A percentile compares a stretch with the other conserved stretches of the same genome.
Conservation (phyloP, 2,888 invertebrate genomes). For the Lepidonotus clava region DNA sequence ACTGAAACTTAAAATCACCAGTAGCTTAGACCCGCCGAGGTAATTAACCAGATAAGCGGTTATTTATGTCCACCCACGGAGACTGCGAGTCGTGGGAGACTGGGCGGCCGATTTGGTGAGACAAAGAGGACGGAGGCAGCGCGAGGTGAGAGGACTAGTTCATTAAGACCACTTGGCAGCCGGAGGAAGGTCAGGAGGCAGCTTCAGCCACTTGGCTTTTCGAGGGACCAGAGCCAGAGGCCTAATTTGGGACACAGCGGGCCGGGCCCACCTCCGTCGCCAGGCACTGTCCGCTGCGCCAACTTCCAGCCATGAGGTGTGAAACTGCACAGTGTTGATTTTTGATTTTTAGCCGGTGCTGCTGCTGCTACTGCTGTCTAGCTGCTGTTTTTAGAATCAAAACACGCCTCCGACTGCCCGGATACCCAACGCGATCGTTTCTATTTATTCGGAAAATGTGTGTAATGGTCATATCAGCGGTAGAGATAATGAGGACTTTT, state of each 20-base stretch:
- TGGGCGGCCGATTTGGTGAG: background rate
- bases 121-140: background rate
- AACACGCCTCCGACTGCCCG: background rate
- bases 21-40: background rate
- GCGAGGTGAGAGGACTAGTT: background rate
- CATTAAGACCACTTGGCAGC: constrained; percentile 8
- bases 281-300: constrained; percentile 1
- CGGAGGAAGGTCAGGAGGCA: background rate
- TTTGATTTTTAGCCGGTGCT: background rate
- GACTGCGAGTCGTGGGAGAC: background rate
- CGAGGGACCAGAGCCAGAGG: background rate
- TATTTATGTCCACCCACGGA: background rate
- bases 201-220: background rate
- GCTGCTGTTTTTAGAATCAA: background rate
- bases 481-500: too few species aligned
- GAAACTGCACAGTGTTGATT: background rate
- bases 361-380: background rate
- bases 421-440: too few species aligned
- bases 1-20: too few species aligned
- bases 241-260: background rate
- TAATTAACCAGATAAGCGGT: background rate
- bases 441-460: too few species aligned
- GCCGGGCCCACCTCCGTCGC: background rate
- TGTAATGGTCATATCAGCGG: too few species aligned
- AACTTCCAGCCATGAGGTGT: constrained; percentile 18